Evolutionary conservation across 2,113 vertebrate species (phyloP), one percentile per base, ranked within the genome.

Genomic region (Corynorhinus townsendii): DNA sequence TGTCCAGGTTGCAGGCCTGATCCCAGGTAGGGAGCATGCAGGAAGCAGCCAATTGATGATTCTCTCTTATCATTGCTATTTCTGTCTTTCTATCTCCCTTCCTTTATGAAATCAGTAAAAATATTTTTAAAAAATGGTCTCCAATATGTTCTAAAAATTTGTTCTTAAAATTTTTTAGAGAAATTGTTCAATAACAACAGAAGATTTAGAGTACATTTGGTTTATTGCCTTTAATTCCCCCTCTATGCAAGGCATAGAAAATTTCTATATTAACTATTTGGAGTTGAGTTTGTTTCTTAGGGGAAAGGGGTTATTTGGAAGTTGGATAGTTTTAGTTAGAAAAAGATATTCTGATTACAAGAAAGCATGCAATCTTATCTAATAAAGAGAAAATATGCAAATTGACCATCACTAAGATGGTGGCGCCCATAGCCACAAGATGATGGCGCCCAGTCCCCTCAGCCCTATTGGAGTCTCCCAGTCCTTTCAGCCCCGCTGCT

Each of bases 301-400:
- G 40, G n/a, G 54, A 66, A 96, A 87, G 16, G 4, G 38, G 45
- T 82, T 38, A 72, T 91, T 96, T 96, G 43, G 84, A 95, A 89
- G 47, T 91, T 95, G 86, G 89, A 47, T 92, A 86, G 62, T 91
- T 95, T 43, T 91, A 83, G 80, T 93, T 77, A 89, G 75, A 81
- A 80, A 84, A 92, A 84, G 35, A 66, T 28, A 92, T 90, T 59
- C 4, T 73, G 3, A 81, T 90, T 94, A 89, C 17, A 93, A 69
- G 52, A 88, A 92, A 85, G 33, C 26, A 30, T 91, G 11, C 43
- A 87, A 0, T 20, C 54, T 20, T 56, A 56, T 56, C 54, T 56
- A 56, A 56, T 56, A 56, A 56, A 56, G 54, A 56, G 54, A 2
- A 56, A 56, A 22, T 56, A 56, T 56, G 54, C 54, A 56, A 56